Evolutionary conservation across 1,140 invertebrate genomes (phyloP).

Genomic region (Hestina assimilis): DNA sequence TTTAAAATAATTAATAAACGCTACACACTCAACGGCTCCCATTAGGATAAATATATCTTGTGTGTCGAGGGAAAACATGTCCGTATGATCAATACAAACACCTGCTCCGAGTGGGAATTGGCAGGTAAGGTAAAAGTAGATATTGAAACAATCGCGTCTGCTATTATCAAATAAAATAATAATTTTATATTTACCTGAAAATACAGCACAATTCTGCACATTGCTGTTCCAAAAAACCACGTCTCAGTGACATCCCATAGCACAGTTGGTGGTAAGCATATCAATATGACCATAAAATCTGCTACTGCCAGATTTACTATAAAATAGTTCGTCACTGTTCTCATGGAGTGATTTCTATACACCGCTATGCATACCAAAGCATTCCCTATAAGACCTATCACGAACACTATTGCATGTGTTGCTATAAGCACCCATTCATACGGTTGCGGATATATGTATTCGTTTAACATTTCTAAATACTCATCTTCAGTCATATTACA

Average conservation of each 20-base stretch:
- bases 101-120: too few relatives aligned
- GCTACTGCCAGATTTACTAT: constrained; percentile 95
- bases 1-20: too few relatives aligned
- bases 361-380: constrained; percentile 93
- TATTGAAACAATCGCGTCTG: too few relatives aligned
- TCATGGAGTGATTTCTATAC: constrained; percentile 90
- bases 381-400: constrained; percentile 91
- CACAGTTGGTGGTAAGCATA: constrained; percentile 92
- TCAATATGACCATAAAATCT: constrained; percentile 93
- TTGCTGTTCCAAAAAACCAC: constrained; percentile 90
- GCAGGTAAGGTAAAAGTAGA: background rate
- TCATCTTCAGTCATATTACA: constrained; percentile 80
- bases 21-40: too few relatives aligned
- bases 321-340: constrained; percentile 95
- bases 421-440: constrained; percentile 85
- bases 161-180: too few relatives aligned
- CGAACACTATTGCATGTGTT: constrained; percentile 85
- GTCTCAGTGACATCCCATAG: constrained; percentile 94
- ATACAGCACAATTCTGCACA: constrained; percentile 92
- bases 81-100: too few relatives aligned
- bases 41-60: too few relatives aligned
- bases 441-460: constrained; percentile 80
- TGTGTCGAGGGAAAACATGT: too few relatives aligned
- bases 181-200: constrained; percentile 94
- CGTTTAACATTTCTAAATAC: constrained; percentile 80